These are phyloP conservation scores for Andrena flavipes DNA, from an alignment of 2,888 invertebrate species.

Conservation along the genomic window DNA sequence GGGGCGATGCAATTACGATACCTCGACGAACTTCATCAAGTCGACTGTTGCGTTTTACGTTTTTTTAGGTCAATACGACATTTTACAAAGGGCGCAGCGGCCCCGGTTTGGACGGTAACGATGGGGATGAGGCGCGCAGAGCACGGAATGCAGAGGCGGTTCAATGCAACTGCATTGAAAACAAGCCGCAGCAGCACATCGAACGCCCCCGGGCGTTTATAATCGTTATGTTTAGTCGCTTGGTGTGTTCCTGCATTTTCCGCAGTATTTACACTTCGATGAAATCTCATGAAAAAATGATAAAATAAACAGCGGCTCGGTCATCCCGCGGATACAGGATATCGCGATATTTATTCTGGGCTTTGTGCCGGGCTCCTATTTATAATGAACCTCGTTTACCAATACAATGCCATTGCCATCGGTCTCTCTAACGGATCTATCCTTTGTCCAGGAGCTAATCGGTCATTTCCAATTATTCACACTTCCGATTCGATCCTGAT, in stretches of 20 bases:
- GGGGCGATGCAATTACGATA: conserved; percentile 65
- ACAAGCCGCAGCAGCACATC: conserved; percentile 66
- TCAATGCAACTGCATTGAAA: conserved; percentile 74
- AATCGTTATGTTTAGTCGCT: conserved; percentile 77
- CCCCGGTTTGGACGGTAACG: conserved; percentile 62
- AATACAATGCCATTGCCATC: conserved; percentile 55
- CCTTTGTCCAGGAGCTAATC: conserved; percentile 58
- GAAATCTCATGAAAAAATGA: conserved; percentile 75
- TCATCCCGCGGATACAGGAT: conserved; percentile 65
- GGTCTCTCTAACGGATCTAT: conserved; percentile 6
- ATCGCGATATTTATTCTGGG: conserved; percentile 74
- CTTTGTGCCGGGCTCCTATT: conserved; percentile 71
- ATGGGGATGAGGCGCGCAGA: conserved; percentile 61
- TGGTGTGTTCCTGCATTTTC: conserved; percentile 72
- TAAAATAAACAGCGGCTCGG: conserved; percentile 71
- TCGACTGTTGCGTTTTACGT: conserved; percentile 69
- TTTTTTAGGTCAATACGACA: conserved; percentile 70
- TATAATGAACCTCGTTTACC: conserved; percentile 73
- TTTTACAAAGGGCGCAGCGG: conserved; percentile 69
- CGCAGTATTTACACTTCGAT: conserved; percentile 72
- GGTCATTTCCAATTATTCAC: conserved; percentile 41
- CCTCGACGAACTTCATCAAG: conserved; percentile 64
- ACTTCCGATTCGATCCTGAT: conserved; percentile 38
- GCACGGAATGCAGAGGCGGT: conserved; percentile 62
- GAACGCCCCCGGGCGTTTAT: conserved; percentile 70